These are phyloP conservation scores for Nomada fabriciana DNA, from an alignment of 2,888 invertebrate species.

Conservation along the genomic window DNA sequence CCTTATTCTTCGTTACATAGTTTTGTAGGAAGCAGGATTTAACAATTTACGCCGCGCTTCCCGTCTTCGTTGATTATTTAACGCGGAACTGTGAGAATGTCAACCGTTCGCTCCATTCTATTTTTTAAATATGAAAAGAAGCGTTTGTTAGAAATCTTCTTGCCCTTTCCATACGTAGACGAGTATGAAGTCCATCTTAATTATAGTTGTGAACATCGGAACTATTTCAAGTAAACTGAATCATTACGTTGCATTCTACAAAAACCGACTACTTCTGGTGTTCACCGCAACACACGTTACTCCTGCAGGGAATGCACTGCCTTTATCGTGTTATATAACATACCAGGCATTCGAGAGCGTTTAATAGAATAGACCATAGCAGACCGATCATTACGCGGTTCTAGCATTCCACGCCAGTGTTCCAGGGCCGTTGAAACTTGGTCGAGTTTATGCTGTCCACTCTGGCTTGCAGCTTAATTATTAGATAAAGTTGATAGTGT, in stretches of 20 bases:
- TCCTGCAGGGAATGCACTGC: not conserved
- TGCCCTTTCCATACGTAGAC: no score
- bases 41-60: no score
- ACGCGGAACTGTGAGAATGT: no score
- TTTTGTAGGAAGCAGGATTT: no score
- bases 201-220: no score
- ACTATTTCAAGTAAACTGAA: no score
- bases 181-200: no score
- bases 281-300: not conserved
- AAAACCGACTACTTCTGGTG: not conserved
- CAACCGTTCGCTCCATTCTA: no score
- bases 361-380: constrained; percentile 1
- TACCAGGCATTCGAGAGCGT: not conserved
- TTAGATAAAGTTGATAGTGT: constrained; percentile 4
- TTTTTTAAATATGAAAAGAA: no score
- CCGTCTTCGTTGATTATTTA: no score
- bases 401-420: not conserved
- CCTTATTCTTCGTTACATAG: no score
- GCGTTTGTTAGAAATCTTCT: no score
- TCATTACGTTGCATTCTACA: not conserved
- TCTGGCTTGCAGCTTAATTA: constrained; percentile 7
- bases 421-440: constrained; percentile 6
- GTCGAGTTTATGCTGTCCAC: not conserved
- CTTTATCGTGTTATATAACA: not conserved
- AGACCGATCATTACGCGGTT: constrained; percentile 6